Percentiles rank a stretch among this genome's conserved stretches.
phyloP scores from a whole-genome alignment of 2,888 invertebrate genomes.

The Miltochrista miniata region DNA sequence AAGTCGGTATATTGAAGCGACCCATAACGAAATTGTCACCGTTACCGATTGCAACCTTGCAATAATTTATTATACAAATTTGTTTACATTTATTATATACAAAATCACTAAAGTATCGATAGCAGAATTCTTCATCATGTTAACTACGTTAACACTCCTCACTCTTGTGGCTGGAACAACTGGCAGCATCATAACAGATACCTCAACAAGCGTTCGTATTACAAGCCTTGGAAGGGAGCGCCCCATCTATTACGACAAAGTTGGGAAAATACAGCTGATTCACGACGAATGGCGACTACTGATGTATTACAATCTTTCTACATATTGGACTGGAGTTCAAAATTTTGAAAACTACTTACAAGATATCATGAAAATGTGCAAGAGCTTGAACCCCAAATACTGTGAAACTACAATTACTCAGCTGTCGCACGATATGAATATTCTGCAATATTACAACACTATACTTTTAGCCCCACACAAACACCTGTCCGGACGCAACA shows the following conservation, averaged over 20 bases:
- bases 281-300: too few species aligned
- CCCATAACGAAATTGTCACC: neutral
- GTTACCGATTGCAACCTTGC: neutral
- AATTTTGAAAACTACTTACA: neutral
- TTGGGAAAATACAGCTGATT: too few species aligned
- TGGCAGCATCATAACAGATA: too few species aligned
- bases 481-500: constrained; percentile 6
- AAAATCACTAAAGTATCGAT: too few species aligned
- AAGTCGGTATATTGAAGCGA: neutral
- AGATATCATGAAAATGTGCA: neutral
- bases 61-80: too few species aligned
- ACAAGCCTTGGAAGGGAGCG: too few species aligned
- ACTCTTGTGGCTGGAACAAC: too few species aligned
- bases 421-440: constrained; percentile 9
- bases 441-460: constrained; percentile 3
- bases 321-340: neutral
- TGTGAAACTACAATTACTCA: constrained; percentile 7
- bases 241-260: too few species aligned
- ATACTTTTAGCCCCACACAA: constrained; percentile 8
- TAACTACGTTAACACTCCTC: too few species aligned
- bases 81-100: too few species aligned
- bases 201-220: too few species aligned
- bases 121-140: too few species aligned
- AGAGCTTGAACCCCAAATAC: neutral
- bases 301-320: neutral